phyloP scores from a whole-genome alignment of 2,113 vertebrate genomes.

The Piaya cayana region DNA sequence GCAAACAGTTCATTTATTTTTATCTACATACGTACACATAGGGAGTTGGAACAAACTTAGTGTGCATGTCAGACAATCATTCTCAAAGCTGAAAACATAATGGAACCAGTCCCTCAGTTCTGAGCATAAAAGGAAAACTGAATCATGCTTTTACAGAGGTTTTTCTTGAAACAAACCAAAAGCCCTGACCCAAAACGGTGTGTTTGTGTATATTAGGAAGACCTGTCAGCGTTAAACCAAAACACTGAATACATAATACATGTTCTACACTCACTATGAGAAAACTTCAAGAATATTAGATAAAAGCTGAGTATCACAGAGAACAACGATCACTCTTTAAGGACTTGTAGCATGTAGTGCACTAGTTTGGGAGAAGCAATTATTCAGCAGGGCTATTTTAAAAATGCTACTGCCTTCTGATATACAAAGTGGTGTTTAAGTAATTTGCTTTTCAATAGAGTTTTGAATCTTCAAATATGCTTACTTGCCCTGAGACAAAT shows the following conservation, averaged over 20 bases:
- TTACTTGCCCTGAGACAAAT: neutral
- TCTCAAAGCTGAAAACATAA: neutral
- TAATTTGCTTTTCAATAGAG: neutral
- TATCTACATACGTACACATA: neutral
- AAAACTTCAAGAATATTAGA: neutral
- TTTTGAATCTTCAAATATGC: neutral
- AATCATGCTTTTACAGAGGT: neutral
- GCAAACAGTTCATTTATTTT: neutral
- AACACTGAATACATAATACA: neutral
- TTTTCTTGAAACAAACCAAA: neutral
- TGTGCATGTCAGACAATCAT: fast-evolving
- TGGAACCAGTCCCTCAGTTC: neutral
- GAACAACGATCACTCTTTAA: neutral
- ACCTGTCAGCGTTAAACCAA: neutral
- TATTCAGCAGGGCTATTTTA: neutral
- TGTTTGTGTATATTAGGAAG: neutral
- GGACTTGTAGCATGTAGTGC: neutral
- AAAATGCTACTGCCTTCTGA: neutral
- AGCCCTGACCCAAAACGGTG: neutral
- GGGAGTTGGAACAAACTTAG: neutral
- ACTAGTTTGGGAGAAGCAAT: neutral
- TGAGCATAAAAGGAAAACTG: neutral
- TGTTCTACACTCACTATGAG: neutral
- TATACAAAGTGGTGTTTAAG: neutral
- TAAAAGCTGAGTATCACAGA: neutral